phyloP scores from a whole-genome alignment of 2,888 invertebrate genomes.

The Lycaena phlaeas region DNA sequence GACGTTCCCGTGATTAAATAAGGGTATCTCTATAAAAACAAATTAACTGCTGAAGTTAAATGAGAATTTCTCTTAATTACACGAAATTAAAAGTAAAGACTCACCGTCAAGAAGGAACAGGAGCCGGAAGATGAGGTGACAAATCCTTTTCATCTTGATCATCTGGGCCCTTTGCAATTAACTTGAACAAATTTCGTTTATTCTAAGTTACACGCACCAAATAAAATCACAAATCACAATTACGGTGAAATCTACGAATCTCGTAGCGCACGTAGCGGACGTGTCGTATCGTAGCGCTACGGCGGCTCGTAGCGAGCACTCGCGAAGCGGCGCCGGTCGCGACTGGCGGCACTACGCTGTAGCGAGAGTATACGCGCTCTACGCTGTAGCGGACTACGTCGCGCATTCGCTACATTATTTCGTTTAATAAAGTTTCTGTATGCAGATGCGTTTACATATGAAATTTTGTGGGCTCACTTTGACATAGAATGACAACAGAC shows the following conservation, averaged over 20 bases:
- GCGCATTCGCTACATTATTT: slow-evolving; percentile 45
- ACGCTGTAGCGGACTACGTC: slow-evolving; percentile 12
- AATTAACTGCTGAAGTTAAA: background rate
- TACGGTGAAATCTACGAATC: slow-evolving; percentile 3
- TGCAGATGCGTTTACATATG: slow-evolving; percentile 41
- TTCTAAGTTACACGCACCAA: slow-evolving; percentile 13
- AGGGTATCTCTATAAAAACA: no score
- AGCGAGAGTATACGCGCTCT: slow-evolving; percentile 14
- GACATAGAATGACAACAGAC: slow-evolving; percentile 5
- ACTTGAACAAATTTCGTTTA: slow-evolving; percentile 10
- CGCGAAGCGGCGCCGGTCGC: no score
- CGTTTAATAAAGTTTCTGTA: slow-evolving; percentile 46
- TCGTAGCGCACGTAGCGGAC: slow-evolving; percentile 9
- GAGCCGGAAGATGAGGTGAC: slow-evolving; percentile 52
- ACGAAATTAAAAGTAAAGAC: slow-evolving; percentile 17
- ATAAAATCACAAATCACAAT: slow-evolving; percentile 10
- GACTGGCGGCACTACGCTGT: slow-evolving; percentile 24
- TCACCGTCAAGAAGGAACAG: slow-evolving; percentile 59
- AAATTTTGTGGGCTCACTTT: slow-evolving; percentile 14
- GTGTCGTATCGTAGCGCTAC: slow-evolving; percentile 21
- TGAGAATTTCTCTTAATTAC: slow-evolving; percentile 5
- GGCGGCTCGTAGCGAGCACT: no score
- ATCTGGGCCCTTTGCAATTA: slow-evolving; percentile 23
- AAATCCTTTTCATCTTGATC: slow-evolving; percentile 63
- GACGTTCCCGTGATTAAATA: no score